phyloP scores from a whole-genome alignment of 2,888 invertebrate genomes.

The Nemurella pictetii region DNA sequence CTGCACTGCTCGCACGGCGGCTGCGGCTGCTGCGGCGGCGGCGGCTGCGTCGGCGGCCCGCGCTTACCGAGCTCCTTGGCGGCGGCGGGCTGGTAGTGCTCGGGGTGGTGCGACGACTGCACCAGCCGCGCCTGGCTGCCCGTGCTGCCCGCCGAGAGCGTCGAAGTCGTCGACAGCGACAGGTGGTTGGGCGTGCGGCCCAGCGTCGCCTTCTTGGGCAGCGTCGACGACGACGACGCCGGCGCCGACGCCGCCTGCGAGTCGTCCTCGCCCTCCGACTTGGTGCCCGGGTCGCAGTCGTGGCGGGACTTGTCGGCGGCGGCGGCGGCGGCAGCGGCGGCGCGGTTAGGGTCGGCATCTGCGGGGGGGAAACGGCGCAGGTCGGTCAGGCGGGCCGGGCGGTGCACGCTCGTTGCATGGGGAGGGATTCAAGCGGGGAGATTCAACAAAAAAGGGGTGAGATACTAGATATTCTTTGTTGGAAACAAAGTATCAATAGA shows the following conservation, averaged over 20 bases:
- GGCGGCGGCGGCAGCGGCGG: neutral
- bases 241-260: conserved; percentile 62
- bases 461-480: too few species aligned
- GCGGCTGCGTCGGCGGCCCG: too few species aligned
- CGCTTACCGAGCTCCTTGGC: conserved; percentile 87
- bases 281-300: conserved; percentile 67
- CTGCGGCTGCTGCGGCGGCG: too few species aligned
- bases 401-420: too few species aligned
- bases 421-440: too few species aligned
- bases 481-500: too few species aligned
- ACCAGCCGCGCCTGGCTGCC: conserved; percentile 91
- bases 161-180: conserved; percentile 90
- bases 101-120: conserved; percentile 91
- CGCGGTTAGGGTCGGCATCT: neutral
- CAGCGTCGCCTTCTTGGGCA: conserved; percentile 60
- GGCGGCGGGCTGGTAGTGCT: conserved; percentile 86
- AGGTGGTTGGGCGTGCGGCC: conserved; percentile 93
- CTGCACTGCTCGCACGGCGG: conserved; percentile 75
- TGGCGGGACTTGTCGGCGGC: conserved; percentile 47
- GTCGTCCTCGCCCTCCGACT: conserved; percentile 86
- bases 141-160: conserved; percentile 90
- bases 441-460: too few species aligned
- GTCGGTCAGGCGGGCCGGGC: too few species aligned
- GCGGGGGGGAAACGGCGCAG: too few species aligned
- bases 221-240: conserved; percentile 47